A percentile compares a stretch with the other conserved stretches of the same genome.
Evolutionary conservation across 2,888 invertebrate genomes (phyloP).

Genomic region (Euclidia mi): DNA sequence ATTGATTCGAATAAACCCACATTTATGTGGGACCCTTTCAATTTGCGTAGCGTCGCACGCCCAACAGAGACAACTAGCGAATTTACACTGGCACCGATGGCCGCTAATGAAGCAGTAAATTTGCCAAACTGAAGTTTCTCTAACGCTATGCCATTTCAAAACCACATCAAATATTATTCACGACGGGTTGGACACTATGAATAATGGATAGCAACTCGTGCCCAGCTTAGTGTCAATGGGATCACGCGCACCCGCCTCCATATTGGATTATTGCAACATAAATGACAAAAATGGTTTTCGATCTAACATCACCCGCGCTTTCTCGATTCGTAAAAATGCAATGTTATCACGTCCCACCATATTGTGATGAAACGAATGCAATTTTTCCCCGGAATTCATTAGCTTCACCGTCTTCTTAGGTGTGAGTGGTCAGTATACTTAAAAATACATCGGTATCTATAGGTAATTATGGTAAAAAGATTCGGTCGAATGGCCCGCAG

Average conservation of each 20-base stretch:
- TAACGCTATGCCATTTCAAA: constrained; percentile 61
- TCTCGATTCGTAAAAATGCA: constrained; percentile 37
- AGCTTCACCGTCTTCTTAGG: constrained; percentile 27
- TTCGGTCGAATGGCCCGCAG: constrained; percentile 73
- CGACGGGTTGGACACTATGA: constrained; percentile 76
- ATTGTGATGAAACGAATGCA: constrained; percentile 24
- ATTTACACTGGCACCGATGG: constrained; percentile 27
- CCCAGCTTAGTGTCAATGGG: constrained; percentile 85
- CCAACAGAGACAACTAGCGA: constrained; percentile 31
- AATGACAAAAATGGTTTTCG: constrained; percentile 81
- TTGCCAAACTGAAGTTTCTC: constrained; percentile 55
- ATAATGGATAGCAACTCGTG: constrained; percentile 81
- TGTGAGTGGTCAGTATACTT: constrained; percentile 46
- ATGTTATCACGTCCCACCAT: not conserved
- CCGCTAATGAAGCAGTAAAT: constrained; percentile 59
- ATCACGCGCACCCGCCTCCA: constrained; percentile 82
- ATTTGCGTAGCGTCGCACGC: constrained; percentile 22
- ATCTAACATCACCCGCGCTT: constrained; percentile 53
- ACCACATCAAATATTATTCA: constrained; percentile 74
- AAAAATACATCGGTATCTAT: constrained; percentile 63
- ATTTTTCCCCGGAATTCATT: constrained; percentile 49
- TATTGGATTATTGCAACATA: constrained; percentile 86
- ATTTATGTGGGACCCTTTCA: constrained; percentile 22
- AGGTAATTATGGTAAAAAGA: constrained; percentile 74
- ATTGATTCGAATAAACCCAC: too few species aligned